Conservation (phyloP, 2,113 vertebrate genomes). For the Alligator sinensis region DNA sequence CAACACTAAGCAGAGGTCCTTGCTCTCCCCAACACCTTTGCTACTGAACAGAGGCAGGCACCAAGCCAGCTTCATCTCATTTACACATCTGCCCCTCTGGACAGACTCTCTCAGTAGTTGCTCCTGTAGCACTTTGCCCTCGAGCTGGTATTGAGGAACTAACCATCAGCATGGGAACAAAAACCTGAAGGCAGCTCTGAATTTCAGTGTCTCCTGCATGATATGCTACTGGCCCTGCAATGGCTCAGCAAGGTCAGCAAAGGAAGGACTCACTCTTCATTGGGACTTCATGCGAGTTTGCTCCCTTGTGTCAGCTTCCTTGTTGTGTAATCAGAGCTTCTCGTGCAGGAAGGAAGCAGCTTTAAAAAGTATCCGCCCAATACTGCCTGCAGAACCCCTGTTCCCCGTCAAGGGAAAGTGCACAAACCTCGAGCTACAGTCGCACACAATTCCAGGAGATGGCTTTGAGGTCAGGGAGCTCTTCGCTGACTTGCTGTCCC, state of each 20-base stretch:
- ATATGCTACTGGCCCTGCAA: background rate
- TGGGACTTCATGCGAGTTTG: rapidly evolving
- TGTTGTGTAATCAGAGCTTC: conserved; percentile 1
- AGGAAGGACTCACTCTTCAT: background rate
- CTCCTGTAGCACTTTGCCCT: background rate
- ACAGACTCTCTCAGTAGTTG: rapidly evolving
- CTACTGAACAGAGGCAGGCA: background rate
- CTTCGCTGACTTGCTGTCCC: background rate
- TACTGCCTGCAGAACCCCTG: background rate
- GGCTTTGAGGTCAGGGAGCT: background rate
- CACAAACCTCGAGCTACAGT: background rate
- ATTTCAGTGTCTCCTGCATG: rapidly evolving
- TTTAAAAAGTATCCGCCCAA: background rate
- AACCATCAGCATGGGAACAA: rapidly evolving
- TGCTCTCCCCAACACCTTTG: background rate
- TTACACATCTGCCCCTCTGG: rapidly evolving
- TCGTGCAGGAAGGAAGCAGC: conserved; percentile 65
- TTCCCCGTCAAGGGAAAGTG: background rate
- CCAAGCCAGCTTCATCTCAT: rapidly evolving
- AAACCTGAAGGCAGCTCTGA: rapidly evolving
- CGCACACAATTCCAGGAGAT: background rate
- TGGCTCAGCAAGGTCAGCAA: background rate
- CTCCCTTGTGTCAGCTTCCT: background rate
- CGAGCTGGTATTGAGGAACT: background rate
- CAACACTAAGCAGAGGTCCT: background rate